Evolutionary conservation across 1,140 invertebrate genomes (phyloP).

Genomic region (Drosophila paulistorum): DNA sequence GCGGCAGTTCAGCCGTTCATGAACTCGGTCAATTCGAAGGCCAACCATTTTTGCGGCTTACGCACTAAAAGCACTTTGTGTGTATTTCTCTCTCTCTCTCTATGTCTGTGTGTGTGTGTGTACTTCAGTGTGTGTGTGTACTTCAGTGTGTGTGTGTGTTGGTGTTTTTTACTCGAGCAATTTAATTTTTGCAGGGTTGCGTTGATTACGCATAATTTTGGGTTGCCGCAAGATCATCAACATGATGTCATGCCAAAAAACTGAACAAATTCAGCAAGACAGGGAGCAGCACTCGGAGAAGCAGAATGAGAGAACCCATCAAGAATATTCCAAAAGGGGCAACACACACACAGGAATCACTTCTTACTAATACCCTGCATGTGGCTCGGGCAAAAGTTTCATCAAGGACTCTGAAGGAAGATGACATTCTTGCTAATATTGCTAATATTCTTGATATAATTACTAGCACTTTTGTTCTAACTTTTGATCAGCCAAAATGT

Average conservation of each 20-base stretch:
- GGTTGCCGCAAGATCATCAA: constrained; percentile 43
- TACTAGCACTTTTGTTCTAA: no score
- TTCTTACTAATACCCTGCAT: background rate
- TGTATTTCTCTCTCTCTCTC: no score
- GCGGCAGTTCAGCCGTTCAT: constrained; percentile 57
- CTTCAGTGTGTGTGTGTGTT: background rate
- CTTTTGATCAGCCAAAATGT: no score
- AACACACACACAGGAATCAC: background rate
- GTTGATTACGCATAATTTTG: constrained; percentile 76
- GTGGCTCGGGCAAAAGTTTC: background rate
- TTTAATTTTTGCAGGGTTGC: constrained; percentile 70
- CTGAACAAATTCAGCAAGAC: background rate
- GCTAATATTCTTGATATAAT: no score
- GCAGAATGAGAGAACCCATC: background rate
- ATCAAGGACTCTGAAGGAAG: background rate
- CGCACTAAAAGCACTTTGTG: constrained; percentile 66
- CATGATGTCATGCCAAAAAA: constrained; percentile 64
- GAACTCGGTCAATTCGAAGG: constrained; percentile 79
- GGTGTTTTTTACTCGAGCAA: constrained; percentile 57
- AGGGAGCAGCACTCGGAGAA: background rate
- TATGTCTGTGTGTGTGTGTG: constrained; percentile 18
- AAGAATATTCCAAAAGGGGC: background rate
- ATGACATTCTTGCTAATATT: no score
- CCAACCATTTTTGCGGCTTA: constrained; percentile 76
- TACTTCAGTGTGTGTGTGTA: constrained; percentile 7